Percentiles rank a stretch among this genome's conserved stretches.
phyloP scores from a whole-genome alignment of 1,140 invertebrate genomes.

The Leptopilina boulardi region DNA sequence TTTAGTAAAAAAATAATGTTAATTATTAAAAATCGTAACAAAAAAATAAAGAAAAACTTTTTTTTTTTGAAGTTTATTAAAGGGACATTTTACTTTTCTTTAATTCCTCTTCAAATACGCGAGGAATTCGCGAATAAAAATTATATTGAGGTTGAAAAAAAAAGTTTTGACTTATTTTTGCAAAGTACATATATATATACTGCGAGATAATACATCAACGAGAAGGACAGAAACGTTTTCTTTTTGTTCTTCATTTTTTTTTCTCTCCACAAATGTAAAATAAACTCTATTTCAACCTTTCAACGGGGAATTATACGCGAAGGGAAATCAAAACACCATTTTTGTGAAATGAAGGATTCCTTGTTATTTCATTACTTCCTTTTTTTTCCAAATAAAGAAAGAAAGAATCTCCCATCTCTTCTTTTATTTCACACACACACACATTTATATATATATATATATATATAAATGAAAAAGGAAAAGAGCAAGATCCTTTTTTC shows the following conservation, averaged over 20 bases:
- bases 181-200: no score
- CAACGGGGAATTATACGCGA: not conserved
- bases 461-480: constrained; percentile 5
- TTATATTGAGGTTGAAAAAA: no score
- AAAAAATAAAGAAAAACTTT: no score
- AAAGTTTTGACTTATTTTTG: not conserved
- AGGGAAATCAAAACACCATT: not conserved
- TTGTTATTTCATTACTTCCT: constrained; percentile 28
- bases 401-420: not conserved
- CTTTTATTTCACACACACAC: not conserved
- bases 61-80: no score
- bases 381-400: constrained; percentile 17
- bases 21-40: no score
- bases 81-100: no score
- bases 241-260: not conserved
- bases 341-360: not conserved
- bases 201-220: not conserved
- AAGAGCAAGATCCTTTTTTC: constrained; percentile 10
- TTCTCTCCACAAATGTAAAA: not conserved
- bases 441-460: no score
- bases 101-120: no score
- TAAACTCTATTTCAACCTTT: not conserved
- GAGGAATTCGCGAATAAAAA: no score
- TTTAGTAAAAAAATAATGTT: no score
- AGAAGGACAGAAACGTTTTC: not conserved